These are phyloP conservation scores for Aptenodytes patagonicus DNA, from an alignment of 2,113 vertebrate genomes.

Conservation along the genomic window DNA sequence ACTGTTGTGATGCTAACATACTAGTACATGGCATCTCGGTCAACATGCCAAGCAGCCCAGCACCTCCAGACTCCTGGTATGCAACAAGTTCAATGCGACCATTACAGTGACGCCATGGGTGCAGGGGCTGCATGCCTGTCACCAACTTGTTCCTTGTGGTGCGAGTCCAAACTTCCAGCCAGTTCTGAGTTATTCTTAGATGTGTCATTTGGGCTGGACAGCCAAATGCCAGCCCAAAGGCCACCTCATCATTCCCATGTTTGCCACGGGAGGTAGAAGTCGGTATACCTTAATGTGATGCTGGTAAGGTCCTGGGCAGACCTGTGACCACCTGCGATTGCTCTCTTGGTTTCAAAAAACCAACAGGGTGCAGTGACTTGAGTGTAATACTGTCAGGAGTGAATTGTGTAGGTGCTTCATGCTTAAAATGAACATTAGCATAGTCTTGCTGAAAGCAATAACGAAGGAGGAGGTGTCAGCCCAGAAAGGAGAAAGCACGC, in stretches of 20 bases:
- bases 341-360: neutral
- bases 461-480: neutral
- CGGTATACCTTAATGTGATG: neutral
- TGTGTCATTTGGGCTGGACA: neutral
- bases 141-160: neutral
- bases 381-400: neutral
- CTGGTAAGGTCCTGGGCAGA: neutral
- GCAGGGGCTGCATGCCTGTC: neutral
- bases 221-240: neutral
- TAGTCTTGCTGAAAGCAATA: neutral
- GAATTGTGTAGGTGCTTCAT: neutral
- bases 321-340: neutral
- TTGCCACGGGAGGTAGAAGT: neutral
- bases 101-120: neutral
- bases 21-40: neutral
- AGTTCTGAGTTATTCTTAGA: neutral
- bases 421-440: conserved; percentile 5
- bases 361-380: neutral
- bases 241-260: neutral
- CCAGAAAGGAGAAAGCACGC: neutral
- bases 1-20: neutral
- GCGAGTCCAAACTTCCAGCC: neutral
- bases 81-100: neutral
- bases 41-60: neutral
- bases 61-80: neutral